A percentile compares a stretch with the other conserved stretches of the same genome.
phyloP scores from a whole-genome alignment of 2,797 vertebrate genomes.

The Trematomus bernacchii region DNA sequence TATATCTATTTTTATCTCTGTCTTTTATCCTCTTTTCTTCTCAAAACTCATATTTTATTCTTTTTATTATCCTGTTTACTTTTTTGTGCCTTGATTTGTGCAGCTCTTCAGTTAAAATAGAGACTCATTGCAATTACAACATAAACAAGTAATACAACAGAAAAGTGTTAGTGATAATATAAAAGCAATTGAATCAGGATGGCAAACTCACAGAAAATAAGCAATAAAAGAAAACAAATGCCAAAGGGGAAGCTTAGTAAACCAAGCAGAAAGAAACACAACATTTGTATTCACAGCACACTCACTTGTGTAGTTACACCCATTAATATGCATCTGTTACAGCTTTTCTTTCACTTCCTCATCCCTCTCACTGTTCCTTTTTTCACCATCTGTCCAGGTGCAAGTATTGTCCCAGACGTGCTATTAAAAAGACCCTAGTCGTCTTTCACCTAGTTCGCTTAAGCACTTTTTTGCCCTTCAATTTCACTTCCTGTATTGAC shows the following conservation, averaged over 20 bases:
- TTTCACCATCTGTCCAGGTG: constrained; percentile 46
- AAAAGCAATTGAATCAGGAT: neutral
- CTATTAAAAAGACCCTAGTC: constrained; percentile 17
- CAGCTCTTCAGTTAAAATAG: neutral
- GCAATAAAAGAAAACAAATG: constrained; percentile 13
- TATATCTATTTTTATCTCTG: too few relatives aligned
- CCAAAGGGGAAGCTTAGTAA: constrained; percentile 19
- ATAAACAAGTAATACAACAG: neutral
- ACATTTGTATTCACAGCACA: constrained; percentile 34
- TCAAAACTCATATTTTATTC: neutral
- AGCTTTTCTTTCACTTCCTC: neutral
- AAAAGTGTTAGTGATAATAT: neutral
- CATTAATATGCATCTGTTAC: constrained; percentile 23
- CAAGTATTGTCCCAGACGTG: constrained; percentile 25
- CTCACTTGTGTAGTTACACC: constrained; percentile 15
- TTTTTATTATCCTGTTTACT: neutral
- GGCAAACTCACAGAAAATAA: constrained; percentile 1
- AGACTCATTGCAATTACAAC: neutral
- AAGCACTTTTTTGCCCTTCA: constrained; percentile 30
- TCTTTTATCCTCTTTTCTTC: neutral
- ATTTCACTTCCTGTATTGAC: constrained; percentile 21
- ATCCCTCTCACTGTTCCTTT: constrained; percentile 1
- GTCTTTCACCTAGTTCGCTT: constrained; percentile 2
- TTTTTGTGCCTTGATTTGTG: neutral
- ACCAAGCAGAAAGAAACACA: constrained; percentile 16